Base-by-base conservation (phyloP, 2,797 vertebrate genomes). In the Danionella dracula region DNA sequence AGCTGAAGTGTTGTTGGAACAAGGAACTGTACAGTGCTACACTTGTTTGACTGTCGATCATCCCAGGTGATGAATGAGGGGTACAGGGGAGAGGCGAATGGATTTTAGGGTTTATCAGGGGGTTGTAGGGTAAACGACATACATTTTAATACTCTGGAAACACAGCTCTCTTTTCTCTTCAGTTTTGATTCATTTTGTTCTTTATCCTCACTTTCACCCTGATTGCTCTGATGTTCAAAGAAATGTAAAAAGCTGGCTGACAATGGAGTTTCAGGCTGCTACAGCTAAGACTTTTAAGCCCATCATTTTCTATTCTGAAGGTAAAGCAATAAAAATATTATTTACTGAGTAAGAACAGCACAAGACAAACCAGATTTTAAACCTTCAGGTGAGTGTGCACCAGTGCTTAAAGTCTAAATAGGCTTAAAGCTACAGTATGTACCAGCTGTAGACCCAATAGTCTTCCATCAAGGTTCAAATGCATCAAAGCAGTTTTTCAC, bases 1-100 rank as follows among this genome's bases (percentile, higher is more conserved):
- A 96, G 94, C 93, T 83, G 90, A 82, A 81, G 86, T 84, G 73
- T 75, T 79, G 80, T 72, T 73, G 63, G 53, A 73, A 29, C 59
- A 53, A 70, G 86, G 85, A 78, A 85, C 84, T 45, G 50, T 68
- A 60, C 59, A 66, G 75, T 53, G 37, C 42, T 64, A 68, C 75
- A 76, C 75, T 68, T 73, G 72, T 71, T 61, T 58, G 63, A 65
- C 81, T 83, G 84, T 85, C 87, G 84, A 58, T 85, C 83, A 86
- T 48, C 61, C 70, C 82, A 83, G 78, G 79, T 84, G 76, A 82
- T 58, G 65, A 69, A 69, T n/a, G 8, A 15, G 45, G 34, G 55
- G 59, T 59, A 21, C 40, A 42, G 29, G 44, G 41, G 44, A 38
- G 45, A 27, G 54, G 27, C 11, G 27, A 29, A 21, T 19, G 7